Base-by-base conservation (phyloP, 2,797 vertebrate genomes). In the Cryptoblepharus egeriae region DNA sequence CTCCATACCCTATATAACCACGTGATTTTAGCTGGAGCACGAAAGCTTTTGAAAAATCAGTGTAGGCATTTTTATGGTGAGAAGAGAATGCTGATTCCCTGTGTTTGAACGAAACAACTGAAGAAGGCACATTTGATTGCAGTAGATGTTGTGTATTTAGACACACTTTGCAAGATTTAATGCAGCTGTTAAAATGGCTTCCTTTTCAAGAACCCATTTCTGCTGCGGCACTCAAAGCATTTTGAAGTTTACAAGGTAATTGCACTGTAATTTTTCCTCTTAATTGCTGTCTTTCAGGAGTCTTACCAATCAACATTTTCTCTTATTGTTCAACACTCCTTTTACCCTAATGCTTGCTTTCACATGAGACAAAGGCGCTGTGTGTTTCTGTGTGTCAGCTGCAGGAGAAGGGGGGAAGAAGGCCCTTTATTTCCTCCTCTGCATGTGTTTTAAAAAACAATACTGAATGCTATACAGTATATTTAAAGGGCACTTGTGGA, bases 191-290 rank as follows among this genome's bases (percentile, higher is more conserved):
- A 77, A 77, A 63, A 77, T n/a, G 39, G 81, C 74, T 55, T 76
- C 65, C 24, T 8, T 58, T 42, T 77, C 57, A 77, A 26, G 75
- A 77, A 52, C 24, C 45, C 30, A 12, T 37, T 63, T 35, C 57
- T 37, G 67, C 57, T 61, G 30, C 65, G 30, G 63, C 22, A n/a
- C 22, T 70, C 42, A 24, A 45, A 26, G 28, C 42, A 24, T 76
- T 71, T 77, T 16, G 75, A 77, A 39, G 67, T 77, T 83, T 77
- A 83, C 75, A 83, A 71, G 67, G 77, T 77, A 83, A 77, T 83
- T 77, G 65, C 57, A 71, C 42, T 64, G 57, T 63, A 77, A 83
- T 63, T 83, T 55, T 64, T 35, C 42, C 60, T 37, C 16, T 35
- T 55, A 63, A 76, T 45, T 22, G 13, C 58, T 20, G 32, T 68